Evolutionary conservation across 2,113 vertebrate species (phyloP).

Genomic region (Etheostoma spectabile): DNA sequence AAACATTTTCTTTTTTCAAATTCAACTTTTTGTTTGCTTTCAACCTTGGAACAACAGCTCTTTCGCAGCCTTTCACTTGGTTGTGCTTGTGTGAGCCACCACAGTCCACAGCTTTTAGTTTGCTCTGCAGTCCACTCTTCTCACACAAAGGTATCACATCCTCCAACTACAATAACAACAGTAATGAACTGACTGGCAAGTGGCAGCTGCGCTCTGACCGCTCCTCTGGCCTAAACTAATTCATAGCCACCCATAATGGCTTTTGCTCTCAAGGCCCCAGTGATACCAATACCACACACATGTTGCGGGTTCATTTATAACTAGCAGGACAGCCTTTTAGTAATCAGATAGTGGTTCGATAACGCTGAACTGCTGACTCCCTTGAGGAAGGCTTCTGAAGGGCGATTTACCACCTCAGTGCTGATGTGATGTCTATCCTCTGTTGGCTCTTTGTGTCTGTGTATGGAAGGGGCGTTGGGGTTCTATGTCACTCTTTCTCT

Average conservation of each 20-base stretch:
- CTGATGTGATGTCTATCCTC: conserved; percentile 76
- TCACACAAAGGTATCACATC: conserved; percentile 36
- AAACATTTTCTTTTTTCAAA: conserved; percentile 5
- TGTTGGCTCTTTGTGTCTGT: conserved; percentile 59
- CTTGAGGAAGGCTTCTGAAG: conserved; percentile 77
- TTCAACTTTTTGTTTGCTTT: not conserved
- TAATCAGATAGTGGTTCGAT: conserved; percentile 82
- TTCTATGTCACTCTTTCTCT: not conserved
- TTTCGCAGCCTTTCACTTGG: not conserved
- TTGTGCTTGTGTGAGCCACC: conserved; percentile 3
- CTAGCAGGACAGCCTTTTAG: conserved; percentile 76
- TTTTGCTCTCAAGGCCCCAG: conserved; percentile 56
- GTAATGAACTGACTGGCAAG: conserved; percentile 68
- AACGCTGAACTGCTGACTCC: conserved; percentile 78
- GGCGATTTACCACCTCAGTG: conserved; percentile 80
- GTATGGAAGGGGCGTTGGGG: conserved; percentile 11
- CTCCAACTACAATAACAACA: conserved; percentile 48
- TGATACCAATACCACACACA: conserved; percentile 59
- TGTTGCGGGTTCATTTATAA: conserved; percentile 78
- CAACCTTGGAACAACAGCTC: conserved; percentile 7
- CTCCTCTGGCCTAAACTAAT: conserved; percentile 62
- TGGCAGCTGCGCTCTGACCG: conserved; percentile 59
- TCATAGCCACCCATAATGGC: conserved; percentile 60
- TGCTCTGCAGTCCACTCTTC: conserved; percentile 9
- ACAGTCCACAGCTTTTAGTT: conserved; percentile 17